These are phyloP conservation scores for Onychostruthus taczanowskii DNA, from an alignment of 2,113 vertebrate species.

Conservation along the genomic window DNA sequence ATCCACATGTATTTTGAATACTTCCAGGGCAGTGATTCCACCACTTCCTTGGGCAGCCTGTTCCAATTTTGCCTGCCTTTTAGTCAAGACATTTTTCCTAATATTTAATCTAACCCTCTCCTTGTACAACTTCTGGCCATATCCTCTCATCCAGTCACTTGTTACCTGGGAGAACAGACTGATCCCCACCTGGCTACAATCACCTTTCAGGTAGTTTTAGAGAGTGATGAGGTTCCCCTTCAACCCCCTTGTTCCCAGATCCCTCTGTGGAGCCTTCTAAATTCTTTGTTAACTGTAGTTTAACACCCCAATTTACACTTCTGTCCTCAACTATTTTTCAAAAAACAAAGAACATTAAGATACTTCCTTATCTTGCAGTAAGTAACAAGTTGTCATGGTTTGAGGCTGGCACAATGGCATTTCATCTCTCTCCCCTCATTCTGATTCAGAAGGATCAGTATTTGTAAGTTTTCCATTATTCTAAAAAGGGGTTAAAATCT, in stretches of 20 bases:
- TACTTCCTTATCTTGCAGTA: not conserved
- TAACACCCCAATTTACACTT: not conserved
- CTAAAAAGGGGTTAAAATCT: too few species aligned
- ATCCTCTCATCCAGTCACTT: not conserved
- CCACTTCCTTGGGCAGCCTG: not conserved
- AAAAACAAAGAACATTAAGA: constrained; percentile 8
- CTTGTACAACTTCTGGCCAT: not conserved
- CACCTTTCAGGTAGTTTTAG: not conserved
- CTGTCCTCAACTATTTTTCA: not conserved
- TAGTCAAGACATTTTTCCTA: not conserved
- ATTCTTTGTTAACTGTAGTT: not conserved
- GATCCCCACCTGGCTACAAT: not conserved
- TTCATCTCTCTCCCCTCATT: too few species aligned
- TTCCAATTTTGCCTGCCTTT: not conserved
- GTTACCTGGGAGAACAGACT: not conserved
- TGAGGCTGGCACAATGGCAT: too few species aligned
- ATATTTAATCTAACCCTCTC: not conserved
- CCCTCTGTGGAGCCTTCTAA: not conserved
- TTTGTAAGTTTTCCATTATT: too few species aligned
- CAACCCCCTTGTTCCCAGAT: not conserved
- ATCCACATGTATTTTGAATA: not conserved
- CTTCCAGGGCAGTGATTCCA: not conserved
- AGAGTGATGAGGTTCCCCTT: not conserved
- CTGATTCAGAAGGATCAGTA: too few species aligned
- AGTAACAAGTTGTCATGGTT: too few species aligned